These are phyloP conservation scores for Anadara kagoshimensis DNA, from an alignment of 1,140 invertebrate species.

Conservation along the genomic window DNA sequence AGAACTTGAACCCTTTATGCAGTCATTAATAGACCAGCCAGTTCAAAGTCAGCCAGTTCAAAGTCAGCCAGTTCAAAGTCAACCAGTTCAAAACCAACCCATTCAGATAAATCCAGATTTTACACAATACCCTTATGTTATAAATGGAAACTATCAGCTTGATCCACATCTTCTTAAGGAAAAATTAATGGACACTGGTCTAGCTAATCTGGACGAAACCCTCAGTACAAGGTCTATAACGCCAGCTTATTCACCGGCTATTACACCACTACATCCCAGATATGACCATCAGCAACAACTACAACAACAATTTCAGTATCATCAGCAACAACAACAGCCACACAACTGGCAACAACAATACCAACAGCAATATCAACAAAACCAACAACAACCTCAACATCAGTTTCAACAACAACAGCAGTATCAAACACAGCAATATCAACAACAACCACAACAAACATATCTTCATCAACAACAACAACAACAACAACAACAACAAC, in stretches of 20 bases:
- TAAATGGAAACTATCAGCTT: conserved; percentile 64
- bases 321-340: background rate
- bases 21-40: background rate
- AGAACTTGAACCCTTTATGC: background rate
- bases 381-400: background rate
- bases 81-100: conserved; percentile 10
- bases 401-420: conserved; percentile 4
- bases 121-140: conserved; percentile 51
- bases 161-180: conserved; percentile 64
- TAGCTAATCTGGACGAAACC: conserved; percentile 43
- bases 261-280: conserved; percentile 7
- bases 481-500: background rate
- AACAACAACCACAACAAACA: too few relatives aligned
- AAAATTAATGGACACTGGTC: conserved; percentile 62
- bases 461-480: too few relatives aligned
- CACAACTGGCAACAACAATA: background rate
- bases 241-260: conserved; percentile 1
- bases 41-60: background rate
- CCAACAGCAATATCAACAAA: conserved; percentile 2
- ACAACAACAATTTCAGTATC: background rate
- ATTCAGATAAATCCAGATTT: conserved; percentile 42
- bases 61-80: background rate
- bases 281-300: background rate
- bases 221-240: conserved; percentile 3
- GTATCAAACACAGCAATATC: too few relatives aligned